Evolutionary conservation across 2,888 invertebrate species (phyloP), one percentile per base, ranked within the genome.

Genomic region (Fragum whitleyi): DNA sequence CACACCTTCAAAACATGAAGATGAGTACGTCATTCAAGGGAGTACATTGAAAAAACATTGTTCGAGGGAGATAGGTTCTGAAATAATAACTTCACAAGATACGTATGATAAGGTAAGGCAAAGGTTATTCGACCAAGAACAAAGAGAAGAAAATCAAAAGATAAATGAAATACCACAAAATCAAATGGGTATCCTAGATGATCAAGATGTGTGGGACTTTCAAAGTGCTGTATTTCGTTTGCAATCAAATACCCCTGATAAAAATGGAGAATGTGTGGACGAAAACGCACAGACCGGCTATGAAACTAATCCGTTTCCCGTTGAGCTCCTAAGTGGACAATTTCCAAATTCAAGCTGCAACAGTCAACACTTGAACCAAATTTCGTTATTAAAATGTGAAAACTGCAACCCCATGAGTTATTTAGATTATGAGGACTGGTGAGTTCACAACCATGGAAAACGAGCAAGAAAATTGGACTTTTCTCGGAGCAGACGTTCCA

Each of bases 391-490:
- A 19, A 61, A 61, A 61, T 61, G 61, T 61, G 23, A 19, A 19
- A 61, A 16, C 9, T 61, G 61, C 29, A 61, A 65, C 23, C 36
- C 39, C 19, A 36, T 36, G n/a, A 14, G 39, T n/a, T n/a, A 65
- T 21, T 29, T 29, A 65, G 65, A 65, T 23, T 21, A 36, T 65
- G 39, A 36, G 19, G 9, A 36, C 23, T 65, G 39, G 29, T 39
- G 29, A 23, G 51, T 21, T 23, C n/a, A 65, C 65, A 19, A n/a
- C n/a, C n/a, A 42, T 39, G 26, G 68, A 68, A 47, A 21, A 47
- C 26, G 23, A 68, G 23, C 28, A n/a, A 23, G 76, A 76, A n/a
- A 71, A 62, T 14, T 82, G 79, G 82, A 67, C 57, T 42, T 36
- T 79, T 16, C 51, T 79, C 42, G 76, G 82, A 21, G 70, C 69